A percentile compares a stretch with the other conserved stretches of the same genome.
phyloP scores from a whole-genome alignment of 2,888 invertebrate species.

The Lordiphosa andalusiaca region DNA sequence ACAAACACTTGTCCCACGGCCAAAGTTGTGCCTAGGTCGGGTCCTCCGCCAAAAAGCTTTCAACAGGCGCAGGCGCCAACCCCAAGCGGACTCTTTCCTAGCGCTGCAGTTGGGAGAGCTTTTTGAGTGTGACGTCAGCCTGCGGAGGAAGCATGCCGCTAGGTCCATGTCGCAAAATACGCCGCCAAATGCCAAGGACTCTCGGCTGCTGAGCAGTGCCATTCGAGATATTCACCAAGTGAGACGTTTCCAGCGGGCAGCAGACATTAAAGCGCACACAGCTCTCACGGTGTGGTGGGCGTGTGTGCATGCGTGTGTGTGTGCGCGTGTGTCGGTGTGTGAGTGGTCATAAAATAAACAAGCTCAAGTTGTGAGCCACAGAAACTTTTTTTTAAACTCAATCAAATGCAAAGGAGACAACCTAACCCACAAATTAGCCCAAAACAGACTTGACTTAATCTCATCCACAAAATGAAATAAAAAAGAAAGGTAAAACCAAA shows the following conservation, averaged over 20 bases:
- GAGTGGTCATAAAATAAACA: constrained; percentile 59
- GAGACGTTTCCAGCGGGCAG: constrained; percentile 44
- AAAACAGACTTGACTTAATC: constrained; percentile 1
- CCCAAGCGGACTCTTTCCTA: not conserved
- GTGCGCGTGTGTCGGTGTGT: constrained; percentile 21
- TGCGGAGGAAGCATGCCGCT: constrained; percentile 1
- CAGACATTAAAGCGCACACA: no score
- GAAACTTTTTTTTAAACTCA: no score
- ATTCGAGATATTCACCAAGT: constrained; percentile 60
- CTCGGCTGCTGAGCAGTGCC: constrained; percentile 45
- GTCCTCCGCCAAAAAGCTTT: constrained; percentile 32
- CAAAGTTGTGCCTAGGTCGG: constrained; percentile 10
- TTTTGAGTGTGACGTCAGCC: constrained; percentile 65
- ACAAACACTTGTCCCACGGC: constrained; percentile 60
- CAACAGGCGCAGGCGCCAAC: constrained; percentile 9
- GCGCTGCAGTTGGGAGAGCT: constrained; percentile 13
- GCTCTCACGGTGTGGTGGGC: not conserved
- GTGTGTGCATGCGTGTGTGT: constrained; percentile 26
- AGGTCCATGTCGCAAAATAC: constrained; percentile 13
- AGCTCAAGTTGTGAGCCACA: constrained; percentile 16
- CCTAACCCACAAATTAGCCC: no score
- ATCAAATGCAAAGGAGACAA: no score
- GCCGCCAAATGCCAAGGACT: constrained; percentile 72
- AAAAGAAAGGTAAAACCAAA: constrained; percentile 26
- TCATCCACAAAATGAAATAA: constrained; percentile 20